Conservation (phyloP, 2,113 vertebrate genomes). For the Coptodon rendalli region DNA sequence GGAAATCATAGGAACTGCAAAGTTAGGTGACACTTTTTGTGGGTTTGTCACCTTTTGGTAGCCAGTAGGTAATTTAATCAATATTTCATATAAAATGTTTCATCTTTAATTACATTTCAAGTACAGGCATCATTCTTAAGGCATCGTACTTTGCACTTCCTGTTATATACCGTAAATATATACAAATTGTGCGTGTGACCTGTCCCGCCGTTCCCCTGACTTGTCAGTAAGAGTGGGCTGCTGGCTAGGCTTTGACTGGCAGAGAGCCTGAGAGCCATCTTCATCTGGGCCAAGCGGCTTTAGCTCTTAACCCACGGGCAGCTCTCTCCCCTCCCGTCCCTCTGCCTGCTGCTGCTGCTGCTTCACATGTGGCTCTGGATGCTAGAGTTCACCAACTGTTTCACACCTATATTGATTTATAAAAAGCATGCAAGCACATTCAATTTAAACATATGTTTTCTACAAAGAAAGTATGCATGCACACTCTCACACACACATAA, state of each 20-base stretch:
- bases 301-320: constrained; percentile 64
- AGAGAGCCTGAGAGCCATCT: constrained; percentile 61
- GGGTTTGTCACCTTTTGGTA: neutral
- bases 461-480: neutral
- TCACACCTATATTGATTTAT: neutral
- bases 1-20: neutral
- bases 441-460: neutral
- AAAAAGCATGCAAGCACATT: neutral
- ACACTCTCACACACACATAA: neutral
- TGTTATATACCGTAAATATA: neutral
- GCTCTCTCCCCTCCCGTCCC: neutral
- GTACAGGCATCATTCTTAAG: neutral
- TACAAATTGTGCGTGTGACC: neutral
- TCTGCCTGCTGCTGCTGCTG: neutral
- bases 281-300: constrained; percentile 75
- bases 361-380: constrained; percentile 15
- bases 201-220: neutral
- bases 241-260: constrained; percentile 62
- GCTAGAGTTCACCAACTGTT: neutral
- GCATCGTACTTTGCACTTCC: neutral
- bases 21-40: neutral
- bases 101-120: neutral
- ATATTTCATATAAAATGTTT: neutral
- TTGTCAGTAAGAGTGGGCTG: constrained; percentile 46
- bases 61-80: neutral